Evolutionary conservation across 2,888 invertebrate genomes (phyloP), one percentile per base, ranked within the genome.

Genomic region (Portevinia maculata): DNA sequence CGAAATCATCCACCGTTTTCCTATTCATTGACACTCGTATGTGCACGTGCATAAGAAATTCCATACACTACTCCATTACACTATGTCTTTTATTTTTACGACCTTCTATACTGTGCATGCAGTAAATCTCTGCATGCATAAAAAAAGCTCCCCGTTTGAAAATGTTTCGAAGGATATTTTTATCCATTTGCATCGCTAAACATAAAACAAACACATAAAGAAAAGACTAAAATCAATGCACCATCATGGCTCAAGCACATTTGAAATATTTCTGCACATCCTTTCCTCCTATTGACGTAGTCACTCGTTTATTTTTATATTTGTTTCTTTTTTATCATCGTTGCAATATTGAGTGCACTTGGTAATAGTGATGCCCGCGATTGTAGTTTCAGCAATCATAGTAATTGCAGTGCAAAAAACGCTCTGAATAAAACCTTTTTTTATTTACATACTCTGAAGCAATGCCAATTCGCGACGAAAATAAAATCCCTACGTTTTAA

Each of bases 321-420:
- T 8, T 34, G 11, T 48, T 62, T 57, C 13, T 13, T 11, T 30
- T 28, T 11, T 17, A 21, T 41, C 37, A 30, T 21, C 32, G 39
- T 48, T 13, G 37, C 19, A 62, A 64, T 62, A 74, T 79, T 69
- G 50, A 74, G 69, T 79, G 79, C 79, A 69, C 62, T 79, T 74
- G 67, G 44, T 48, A 55, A 65, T 73, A 34, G 55, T n/a, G 67
- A 60, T 62, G 37, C 60, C 30, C 71, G 5, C 34, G 48, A 39
- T 46, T 60, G 57, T 71, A 71, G 28, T 55, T 65, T 60, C 46
- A 37, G 65, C 52, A 79, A 60, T 67, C 71, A 71, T 17, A 59
- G 67, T 75, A 53, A 73, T 53, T 71, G 65, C 65, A 41, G 19
- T 21, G n/a, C 30, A 46, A 17, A 17, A 28, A 30, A 44, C 7